Conservation (phyloP, 2,797 vertebrate genomes). For the Glossophaga mutica region DNA sequence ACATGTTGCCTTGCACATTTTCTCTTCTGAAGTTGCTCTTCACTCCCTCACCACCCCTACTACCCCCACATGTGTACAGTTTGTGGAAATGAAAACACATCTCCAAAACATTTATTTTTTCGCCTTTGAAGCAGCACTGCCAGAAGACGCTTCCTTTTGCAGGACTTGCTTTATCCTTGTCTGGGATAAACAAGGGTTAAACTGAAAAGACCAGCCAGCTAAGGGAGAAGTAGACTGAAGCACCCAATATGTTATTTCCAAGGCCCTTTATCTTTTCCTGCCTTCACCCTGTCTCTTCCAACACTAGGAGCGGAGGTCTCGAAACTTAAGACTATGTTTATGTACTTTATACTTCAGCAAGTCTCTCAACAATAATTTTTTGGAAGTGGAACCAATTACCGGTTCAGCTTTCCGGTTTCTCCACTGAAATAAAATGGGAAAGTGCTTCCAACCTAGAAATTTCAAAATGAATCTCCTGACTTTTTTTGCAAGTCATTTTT, state of each 20-base stretch:
- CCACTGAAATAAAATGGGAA: not conserved
- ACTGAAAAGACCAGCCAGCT: too few relatives aligned
- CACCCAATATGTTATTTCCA: not conserved
- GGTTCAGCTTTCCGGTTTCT: constrained; percentile 10
- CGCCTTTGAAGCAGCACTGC: not conserved
- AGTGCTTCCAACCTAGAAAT: not conserved
- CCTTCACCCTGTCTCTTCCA: not conserved
- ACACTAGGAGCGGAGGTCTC: not conserved
- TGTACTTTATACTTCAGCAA: not conserved
- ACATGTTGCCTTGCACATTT: not conserved
- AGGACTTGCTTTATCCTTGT: constrained; percentile 2
- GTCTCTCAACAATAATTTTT: not conserved
- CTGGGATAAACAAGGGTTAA: not conserved
- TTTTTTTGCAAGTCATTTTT: constrained; percentile 38
- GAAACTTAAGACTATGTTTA: not conserved
- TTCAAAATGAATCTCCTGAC: not conserved
- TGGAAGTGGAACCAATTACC: not conserved
- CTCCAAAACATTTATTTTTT: constrained; percentile 21
- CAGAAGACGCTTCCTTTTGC: constrained; percentile 29
- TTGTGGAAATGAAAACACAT: constrained; percentile 31
- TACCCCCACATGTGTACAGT: not conserved
- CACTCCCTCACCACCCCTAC: not conserved
- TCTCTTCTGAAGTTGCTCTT: constrained; percentile 44
- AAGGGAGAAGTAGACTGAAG: not conserved
- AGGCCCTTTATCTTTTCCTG: not conserved